Conservation (phyloP, 2,888 invertebrate genomes). For the Trichogramma dendrolimi region DNA sequence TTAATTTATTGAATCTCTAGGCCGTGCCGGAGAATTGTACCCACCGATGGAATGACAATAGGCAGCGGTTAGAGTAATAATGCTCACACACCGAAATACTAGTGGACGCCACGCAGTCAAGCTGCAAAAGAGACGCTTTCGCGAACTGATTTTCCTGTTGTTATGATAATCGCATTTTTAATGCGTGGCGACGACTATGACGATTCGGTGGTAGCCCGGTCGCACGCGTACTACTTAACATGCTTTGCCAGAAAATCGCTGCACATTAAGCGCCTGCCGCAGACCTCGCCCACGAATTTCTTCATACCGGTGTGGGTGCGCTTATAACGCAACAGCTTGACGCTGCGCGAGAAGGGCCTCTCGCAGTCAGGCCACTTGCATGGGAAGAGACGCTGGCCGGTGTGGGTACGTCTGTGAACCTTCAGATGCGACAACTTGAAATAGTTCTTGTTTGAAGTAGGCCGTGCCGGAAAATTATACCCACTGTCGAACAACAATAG, state of each 20-base stretch:
- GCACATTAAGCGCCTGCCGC: constrained; percentile 80
- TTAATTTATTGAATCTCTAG: too few species aligned
- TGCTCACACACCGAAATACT: not conserved
- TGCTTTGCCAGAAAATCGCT: constrained; percentile 90
- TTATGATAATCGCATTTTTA: too few species aligned
- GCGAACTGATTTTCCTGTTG: too few species aligned
- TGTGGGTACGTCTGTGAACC: constrained; percentile 89
- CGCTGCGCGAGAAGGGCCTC: constrained; percentile 82
- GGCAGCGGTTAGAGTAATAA: too few species aligned
- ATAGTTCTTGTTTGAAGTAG: too few species aligned
- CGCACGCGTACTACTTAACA: constrained; percentile 80
- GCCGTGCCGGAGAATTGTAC: too few species aligned
- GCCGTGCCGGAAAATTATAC: too few species aligned
- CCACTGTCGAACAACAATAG: too few species aligned
- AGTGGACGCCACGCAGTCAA: constrained; percentile 47
- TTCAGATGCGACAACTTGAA: constrained; percentile 93
- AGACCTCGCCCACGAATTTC: constrained; percentile 82
- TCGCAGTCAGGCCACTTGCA: constrained; percentile 86
- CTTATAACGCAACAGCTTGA: constrained; percentile 87
- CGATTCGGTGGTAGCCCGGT: constrained; percentile 49
- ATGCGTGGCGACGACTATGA: constrained; percentile 18
- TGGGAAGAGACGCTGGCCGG: constrained; percentile 85
- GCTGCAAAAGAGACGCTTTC: constrained; percentile 40
- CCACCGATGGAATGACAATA: too few species aligned
- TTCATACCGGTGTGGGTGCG: constrained; percentile 94